phyloP scores from a whole-genome alignment of 2,797 vertebrate species.

The Vipera ursinii region DNA sequence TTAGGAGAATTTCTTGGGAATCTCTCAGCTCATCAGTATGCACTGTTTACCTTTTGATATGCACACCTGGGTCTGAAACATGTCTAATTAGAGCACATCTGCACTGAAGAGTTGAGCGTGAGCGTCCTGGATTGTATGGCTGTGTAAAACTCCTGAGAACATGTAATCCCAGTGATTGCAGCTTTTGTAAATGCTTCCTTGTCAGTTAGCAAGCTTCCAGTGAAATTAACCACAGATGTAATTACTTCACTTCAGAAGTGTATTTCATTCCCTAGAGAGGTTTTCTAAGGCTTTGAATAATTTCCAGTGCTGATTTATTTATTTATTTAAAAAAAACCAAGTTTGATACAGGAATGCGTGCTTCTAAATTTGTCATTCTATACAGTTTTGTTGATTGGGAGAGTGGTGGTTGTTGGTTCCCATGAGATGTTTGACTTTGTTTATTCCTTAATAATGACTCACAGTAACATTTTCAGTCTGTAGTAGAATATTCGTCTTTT shows the following conservation, averaged over 20 bases:
- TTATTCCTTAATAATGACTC: conserved; percentile 19
- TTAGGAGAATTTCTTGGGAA: neutral
- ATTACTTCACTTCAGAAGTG: conserved; percentile 38
- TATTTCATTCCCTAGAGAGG: conserved; percentile 4
- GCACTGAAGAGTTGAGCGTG: conserved; percentile 8
- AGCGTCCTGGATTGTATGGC: conserved; percentile 28
- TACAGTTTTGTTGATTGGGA: neutral
- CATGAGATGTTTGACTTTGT: conserved; percentile 12
- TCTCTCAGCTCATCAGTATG: conserved; percentile 6
- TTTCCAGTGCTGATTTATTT: conserved; percentile 3
- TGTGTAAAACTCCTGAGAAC: neutral
- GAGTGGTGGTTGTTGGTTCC: neutral
- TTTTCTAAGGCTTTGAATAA: conserved; percentile 23
- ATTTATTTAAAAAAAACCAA: neutral
- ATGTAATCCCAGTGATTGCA: conserved; percentile 22
- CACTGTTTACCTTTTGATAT: conserved; percentile 12
- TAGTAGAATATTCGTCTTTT: conserved; percentile 9
- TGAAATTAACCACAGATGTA: conserved; percentile 39
- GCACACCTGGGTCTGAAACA: conserved; percentile 24
- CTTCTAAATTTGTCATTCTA: conserved; percentile 10
- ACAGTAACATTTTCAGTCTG: neutral
- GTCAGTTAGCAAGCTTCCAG: conserved; percentile 30
- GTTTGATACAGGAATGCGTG: conserved; percentile 1
- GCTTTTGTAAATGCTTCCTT: conserved; percentile 41
- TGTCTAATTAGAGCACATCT: conserved; percentile 26